Percentiles rank a stretch among this genome's conserved stretches.
phyloP scores from a whole-genome alignment of 1,140 invertebrate genomes.

The Sarcophaga peregrina region DNA sequence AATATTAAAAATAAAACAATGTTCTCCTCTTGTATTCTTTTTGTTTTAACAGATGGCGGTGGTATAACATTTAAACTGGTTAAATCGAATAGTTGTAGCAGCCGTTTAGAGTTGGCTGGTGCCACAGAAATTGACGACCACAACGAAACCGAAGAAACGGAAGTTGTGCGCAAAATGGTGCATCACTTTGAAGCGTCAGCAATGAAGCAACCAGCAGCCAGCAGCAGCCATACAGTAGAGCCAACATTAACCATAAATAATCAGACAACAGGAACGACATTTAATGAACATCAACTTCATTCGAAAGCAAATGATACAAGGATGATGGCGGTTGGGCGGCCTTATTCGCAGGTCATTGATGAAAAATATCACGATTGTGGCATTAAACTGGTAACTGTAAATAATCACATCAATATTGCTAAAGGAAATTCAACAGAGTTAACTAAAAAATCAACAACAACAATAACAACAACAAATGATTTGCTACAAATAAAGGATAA shows the following conservation, averaged over 20 bases:
- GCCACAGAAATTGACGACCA: slow-evolving; percentile 66
- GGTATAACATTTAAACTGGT: slow-evolving; percentile 80
- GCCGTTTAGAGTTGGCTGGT: slow-evolving; percentile 80
- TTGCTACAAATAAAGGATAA: background rate
- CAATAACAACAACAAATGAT: slow-evolving; percentile 1
- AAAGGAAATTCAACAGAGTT: slow-evolving; percentile 32
- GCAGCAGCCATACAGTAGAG: background rate
- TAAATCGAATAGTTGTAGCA: slow-evolving; percentile 87
- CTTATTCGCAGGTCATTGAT: slow-evolving; percentile 1
- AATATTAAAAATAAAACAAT: background rate
- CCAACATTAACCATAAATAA: slow-evolving; percentile 20
- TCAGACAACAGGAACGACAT: background rate
- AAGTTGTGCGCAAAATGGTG: slow-evolving; percentile 62
- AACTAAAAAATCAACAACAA: too few species aligned
- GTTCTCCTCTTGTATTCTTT: background rate
- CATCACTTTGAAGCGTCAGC: slow-evolving; percentile 53
- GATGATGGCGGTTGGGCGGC: background rate
- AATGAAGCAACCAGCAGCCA: background rate
- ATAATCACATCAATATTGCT: slow-evolving; percentile 64
- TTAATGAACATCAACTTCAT: background rate
- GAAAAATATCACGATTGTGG: slow-evolving; percentile 3
- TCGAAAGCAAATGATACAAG: background rate
- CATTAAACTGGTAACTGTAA: slow-evolving; percentile 59
- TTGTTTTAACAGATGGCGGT: slow-evolving; percentile 54
- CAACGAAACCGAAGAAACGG: slow-evolving; percentile 64